phyloP scores from a whole-genome alignment of 2,888 invertebrate genomes.

The Unio delphinus region DNA sequence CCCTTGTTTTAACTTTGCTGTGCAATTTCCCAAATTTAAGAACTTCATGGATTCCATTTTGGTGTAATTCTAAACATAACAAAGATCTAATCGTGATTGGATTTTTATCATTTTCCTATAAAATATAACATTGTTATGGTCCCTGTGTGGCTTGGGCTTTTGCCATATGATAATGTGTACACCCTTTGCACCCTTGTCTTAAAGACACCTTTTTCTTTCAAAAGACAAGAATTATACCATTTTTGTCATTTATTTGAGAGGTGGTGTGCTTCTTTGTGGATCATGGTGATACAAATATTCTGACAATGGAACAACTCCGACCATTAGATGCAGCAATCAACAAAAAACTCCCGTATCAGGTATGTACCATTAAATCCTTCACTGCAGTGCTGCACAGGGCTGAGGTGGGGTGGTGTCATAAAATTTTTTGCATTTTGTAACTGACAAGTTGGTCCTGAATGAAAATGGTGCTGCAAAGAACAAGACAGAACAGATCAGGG shows the following conservation, averaged over 20 bases:
- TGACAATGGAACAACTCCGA: constrained; percentile 35
- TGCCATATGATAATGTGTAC: no score
- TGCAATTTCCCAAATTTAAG: no score
- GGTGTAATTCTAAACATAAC: no score
- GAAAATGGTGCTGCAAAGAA: no score
- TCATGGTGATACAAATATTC: constrained; percentile 53
- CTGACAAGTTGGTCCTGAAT: neutral
- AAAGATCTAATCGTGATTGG: no score
- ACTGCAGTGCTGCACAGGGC: neutral
- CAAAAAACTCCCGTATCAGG: constrained; percentile 50
- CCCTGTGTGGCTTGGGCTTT: neutral
- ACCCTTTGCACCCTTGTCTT: no score
- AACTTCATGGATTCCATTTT: no score
- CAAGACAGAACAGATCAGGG: no score
- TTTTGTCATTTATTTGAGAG: constrained; percentile 22
- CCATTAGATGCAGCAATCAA: constrained; percentile 44
- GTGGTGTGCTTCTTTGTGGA: constrained; percentile 52
- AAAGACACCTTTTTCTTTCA: no score
- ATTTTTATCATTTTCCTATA: no score
- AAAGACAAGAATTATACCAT: neutral
- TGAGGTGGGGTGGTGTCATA: neutral
- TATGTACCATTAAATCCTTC: constrained; percentile 6
- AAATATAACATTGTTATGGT: neutral
- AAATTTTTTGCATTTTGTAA: neutral
- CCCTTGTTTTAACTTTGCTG: no score